phyloP scores from a whole-genome alignment of 2,888 invertebrate species.

The Acholoe squamosa region DNA sequence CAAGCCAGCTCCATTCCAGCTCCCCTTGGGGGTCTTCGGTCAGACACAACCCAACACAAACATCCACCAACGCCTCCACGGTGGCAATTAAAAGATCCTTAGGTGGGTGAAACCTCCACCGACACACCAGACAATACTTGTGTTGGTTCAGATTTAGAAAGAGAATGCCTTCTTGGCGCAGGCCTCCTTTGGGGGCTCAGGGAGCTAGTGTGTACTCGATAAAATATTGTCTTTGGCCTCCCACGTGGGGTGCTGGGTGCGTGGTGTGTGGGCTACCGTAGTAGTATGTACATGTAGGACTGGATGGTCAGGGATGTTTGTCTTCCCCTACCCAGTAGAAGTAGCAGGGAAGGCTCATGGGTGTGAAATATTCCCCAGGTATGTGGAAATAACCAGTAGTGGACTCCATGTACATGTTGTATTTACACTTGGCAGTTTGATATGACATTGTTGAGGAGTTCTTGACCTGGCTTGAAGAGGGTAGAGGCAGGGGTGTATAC shows the following conservation, averaged over 20 bases:
- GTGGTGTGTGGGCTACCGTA: too few relatives aligned
- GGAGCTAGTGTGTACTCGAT: background rate
- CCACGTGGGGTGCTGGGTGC: background rate
- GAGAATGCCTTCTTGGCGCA: background rate
- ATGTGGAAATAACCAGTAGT: background rate
- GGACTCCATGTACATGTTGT: too few relatives aligned
- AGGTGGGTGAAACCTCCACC: slow-evolving; percentile 13
- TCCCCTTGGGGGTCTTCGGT: background rate
- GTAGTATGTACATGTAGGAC: too few relatives aligned
- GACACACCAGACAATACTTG: background rate
- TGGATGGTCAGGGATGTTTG: background rate
- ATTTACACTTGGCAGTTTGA: background rate
- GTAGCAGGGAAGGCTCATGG: background rate
- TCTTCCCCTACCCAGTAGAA: background rate
- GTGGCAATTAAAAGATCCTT: slow-evolving; percentile 1
- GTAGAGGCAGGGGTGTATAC: too few relatives aligned
- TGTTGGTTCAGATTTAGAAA: slow-evolving; percentile 16
- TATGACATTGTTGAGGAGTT: background rate
- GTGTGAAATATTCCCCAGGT: slow-evolving; percentile 21
- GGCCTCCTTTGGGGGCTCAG: background rate
- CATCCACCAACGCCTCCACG: background rate
- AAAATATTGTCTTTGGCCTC: slow-evolving; percentile 24
- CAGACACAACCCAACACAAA: slow-evolving; percentile 10
- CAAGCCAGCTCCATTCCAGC: background rate
- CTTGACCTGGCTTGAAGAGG: background rate